Evolutionary conservation across 2,888 invertebrate species (phyloP), one percentile per base, ranked within the genome.

Genomic region (Heterodera filipjevi): DNA sequence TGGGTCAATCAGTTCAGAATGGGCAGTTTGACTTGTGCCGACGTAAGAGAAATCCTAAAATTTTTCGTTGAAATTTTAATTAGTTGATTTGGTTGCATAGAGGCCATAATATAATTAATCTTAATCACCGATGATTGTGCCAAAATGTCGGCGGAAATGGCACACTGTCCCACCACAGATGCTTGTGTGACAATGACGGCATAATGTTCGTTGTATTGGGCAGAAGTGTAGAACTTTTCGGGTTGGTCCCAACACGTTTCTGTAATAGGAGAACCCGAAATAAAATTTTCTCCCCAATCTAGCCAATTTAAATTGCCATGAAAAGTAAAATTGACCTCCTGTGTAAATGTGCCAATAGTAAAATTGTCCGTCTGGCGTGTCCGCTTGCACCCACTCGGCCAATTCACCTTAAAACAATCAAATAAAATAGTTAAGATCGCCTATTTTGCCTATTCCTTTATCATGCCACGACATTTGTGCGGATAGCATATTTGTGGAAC

Each of bases 311-410:
- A 39, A 39, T n/a, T n/a, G n/a, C n/a, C n/a, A n/a, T n/a, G n/a
- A n/a, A n/a, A 3, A 32, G 30, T 30, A 66, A 66, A 6, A 27
- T 19, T n/a, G 2, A 66, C 66, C 66, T 16, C 66, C 66, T 5
- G 66, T 32, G 33, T 14, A 33, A 27, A 44, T 71, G 39, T 71
- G 71, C 35, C 39, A 44, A 39, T 71, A 87, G 80, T 87, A 86
- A 44, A 76, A 79, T 14, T 82, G 77, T 14, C 84, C 86, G 16
- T 83, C 83, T 6, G 84, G 82, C 12, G 79, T 77, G 19, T 81
- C 81, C 0, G 86, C 82, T 39, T 84, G 81, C 44, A 86, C 86
- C 87, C 87, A 87, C 16, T 77, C 30, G 30, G 84, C 82, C 66
- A 79, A 79, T 14, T 66, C 79, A 35, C 32, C 66, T 32, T 53